Conservation (phyloP, 2,888 invertebrate genomes). For the Congeria kusceri region DNA sequence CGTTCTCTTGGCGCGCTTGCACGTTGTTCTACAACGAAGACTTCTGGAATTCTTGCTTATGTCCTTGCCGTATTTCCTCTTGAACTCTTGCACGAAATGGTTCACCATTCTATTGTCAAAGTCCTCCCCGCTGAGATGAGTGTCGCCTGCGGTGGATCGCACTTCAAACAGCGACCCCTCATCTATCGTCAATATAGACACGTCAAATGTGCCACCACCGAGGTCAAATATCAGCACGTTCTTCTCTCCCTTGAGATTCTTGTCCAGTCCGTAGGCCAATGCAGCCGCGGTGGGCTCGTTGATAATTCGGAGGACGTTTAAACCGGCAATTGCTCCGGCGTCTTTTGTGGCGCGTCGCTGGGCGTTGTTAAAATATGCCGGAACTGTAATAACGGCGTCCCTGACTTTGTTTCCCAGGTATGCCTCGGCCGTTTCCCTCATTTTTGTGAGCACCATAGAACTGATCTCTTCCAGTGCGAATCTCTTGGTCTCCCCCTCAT, state of each 20-base stretch:
- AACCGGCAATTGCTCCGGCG: constrained; percentile 96
- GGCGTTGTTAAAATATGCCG: constrained; percentile 99
- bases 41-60: constrained; percentile 73
- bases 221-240: constrained; percentile 88
- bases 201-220: constrained; percentile 86
- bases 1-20: constrained; percentile 81
- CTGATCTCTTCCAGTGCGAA: constrained; percentile 99
- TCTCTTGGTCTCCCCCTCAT: constrained; percentile 87
- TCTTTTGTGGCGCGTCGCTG: constrained; percentile 99
- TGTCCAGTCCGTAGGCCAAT: constrained; percentile 80
- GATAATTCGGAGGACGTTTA: constrained; percentile 97
- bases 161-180: constrained; percentile 87
- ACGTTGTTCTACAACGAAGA: constrained; percentile 79
- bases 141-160: constrained; percentile 82
- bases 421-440: constrained; percentile 99
- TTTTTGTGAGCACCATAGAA: constrained; percentile 98
- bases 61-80: constrained; percentile 78
- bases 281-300: constrained; percentile 89
- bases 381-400: constrained; percentile 96
- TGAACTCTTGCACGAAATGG: constrained; percentile 80
- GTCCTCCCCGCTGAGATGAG: constrained; percentile 82
- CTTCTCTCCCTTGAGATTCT: constrained; percentile 86
- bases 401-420: constrained; percentile 96
- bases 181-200: constrained; percentile 86
- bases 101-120: constrained; percentile 80